These are phyloP conservation scores for Prionailurus bengalensis DNA, from an alignment of 2,113 vertebrate species.

Conservation along the genomic window DNA sequence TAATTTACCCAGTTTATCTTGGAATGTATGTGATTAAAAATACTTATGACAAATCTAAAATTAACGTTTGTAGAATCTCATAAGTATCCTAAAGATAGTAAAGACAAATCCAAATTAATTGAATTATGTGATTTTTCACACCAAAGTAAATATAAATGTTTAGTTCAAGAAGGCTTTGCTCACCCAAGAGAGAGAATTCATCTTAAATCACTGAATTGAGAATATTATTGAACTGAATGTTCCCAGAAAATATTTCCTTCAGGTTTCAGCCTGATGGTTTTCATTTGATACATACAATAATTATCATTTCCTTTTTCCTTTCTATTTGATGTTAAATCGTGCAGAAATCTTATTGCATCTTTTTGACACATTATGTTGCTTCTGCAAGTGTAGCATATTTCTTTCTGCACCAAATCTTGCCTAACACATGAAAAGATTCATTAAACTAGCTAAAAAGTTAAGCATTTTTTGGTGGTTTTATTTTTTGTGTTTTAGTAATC, in stretches of 20 bases:
- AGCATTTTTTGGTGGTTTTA: background rate
- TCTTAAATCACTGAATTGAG: constrained; percentile 61
- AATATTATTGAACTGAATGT: constrained; percentile 62
- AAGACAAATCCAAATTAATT: constrained; percentile 6
- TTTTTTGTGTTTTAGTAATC: constrained; percentile 12
- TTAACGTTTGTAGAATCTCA: background rate
- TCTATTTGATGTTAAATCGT: constrained; percentile 64
- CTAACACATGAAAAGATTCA: background rate
- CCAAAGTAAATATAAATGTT: background rate
- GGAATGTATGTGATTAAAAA: background rate
- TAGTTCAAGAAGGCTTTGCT: background rate
- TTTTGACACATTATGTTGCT: constrained; percentile 32
- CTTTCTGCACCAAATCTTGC: constrained; percentile 44
- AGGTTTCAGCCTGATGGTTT: constrained; percentile 43
- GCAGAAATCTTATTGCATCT: constrained; percentile 65
- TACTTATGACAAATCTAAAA: background rate
- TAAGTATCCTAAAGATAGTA: background rate
- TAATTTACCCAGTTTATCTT: background rate
- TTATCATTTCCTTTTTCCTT: constrained; percentile 72
- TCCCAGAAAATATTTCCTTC: constrained; percentile 60
- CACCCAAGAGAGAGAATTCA: background rate
- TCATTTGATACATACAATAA: constrained; percentile 75
- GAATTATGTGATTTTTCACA: background rate
- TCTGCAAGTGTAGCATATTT: constrained; percentile 37
- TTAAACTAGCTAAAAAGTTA: background rate